Base-by-base conservation (phyloP, 2,797 vertebrate species). In the Tauraco hartlaubi region DNA sequence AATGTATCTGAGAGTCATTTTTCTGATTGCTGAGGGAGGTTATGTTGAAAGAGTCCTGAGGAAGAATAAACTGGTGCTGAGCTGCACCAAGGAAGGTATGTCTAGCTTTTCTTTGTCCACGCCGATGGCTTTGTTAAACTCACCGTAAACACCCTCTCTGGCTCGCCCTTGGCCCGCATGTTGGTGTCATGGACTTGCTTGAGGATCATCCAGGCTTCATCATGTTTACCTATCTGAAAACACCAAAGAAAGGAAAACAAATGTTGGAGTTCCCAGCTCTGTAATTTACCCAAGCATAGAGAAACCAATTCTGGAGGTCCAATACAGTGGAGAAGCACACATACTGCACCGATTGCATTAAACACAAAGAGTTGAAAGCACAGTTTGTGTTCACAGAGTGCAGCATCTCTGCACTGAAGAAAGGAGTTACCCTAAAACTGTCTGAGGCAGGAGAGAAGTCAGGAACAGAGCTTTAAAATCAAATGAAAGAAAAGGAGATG, bases 121-220 rank as follows among this genome's bases (percentile, higher is more conserved):
- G 0, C 9, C 15, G 4, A 6, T 56, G 41, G 15, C 35, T 92
- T 76, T 46, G 25, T 44, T 12, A 69, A 62, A 82, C 99, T 99
- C 96, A 99, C 99, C n/a, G 99, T 99, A 95, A 99, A 99, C 62
- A 99, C 99, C 94, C 98, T 98, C 97, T 99, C 99, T 1, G 99
- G 99, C 89, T 99, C 98, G 0, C 99, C 99, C 73, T 99, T 99
- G 18, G 99, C 99, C 58, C 99, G 97, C 99, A 99, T 99, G 98
- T 99, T 99, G 92, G 99, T 99, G 97, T 99, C 99, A 10, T 99
- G 99, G 87, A 99, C 98, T 66, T 97, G 98, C 83, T 99, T 99
- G 89, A 99, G 99, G 89, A 99, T 98, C 99, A 99, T 99, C 99
- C 99, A 99, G n/a, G 99, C 99, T 98, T 99, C 99, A 1, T 99